Base-by-base conservation (phyloP, 2,113 vertebrate genomes). In the Cephalopholis sonnerati region DNA sequence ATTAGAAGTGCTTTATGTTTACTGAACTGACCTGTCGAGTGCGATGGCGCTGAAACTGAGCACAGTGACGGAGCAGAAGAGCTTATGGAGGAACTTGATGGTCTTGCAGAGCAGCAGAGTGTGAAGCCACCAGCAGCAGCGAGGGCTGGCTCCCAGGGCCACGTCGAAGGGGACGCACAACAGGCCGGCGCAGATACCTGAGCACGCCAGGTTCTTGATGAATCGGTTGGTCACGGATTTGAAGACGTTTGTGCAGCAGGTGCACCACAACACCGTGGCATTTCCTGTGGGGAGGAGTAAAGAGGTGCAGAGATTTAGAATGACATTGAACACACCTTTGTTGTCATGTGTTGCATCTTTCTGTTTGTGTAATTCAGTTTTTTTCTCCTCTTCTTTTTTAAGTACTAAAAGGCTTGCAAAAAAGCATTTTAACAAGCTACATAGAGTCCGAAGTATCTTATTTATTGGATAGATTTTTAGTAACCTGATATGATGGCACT, bases 151-250 rank as follows among this genome's bases (percentile, higher is more conserved):
- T 53, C 97, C 97, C 20, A 99, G 96, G 29, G 96, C 93, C 78
- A 99, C 96, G 90, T 99, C 98, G n/a, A 98, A 99, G 91, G 99
- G 99, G 81, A 99, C 96, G 0, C 99, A 99, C 83, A 97, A 96
- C 51, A 99, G 93, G 85, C 96, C 96, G 79, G 97, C 97, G 84
- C 98, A 98, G 91, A 99, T 97, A 4, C 98, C 97, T 2, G 98
- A 97, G 90, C 97, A 99, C 51, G 97, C 98, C 95, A 99, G 95
- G 93, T 99, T 99, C 95, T 96, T 97, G 90, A 99, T 96, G 94
- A 99, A 98, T 66, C 97, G 94, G 70, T 96, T 98, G 86, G 98
- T 99, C 85, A 98, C 98, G 0, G 98, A 96, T 88, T 98, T 99
- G 83, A 99, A 98, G 84, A 98, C 95, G 0, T 95, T 97, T 5